Percentiles rank a stretch among this genome's conserved stretches.
These are phyloP conservation scores for Hirtodrosophila duncani DNA, from an alignment of 2,888 invertebrate genomes.

Conservation along the genomic window DNA sequence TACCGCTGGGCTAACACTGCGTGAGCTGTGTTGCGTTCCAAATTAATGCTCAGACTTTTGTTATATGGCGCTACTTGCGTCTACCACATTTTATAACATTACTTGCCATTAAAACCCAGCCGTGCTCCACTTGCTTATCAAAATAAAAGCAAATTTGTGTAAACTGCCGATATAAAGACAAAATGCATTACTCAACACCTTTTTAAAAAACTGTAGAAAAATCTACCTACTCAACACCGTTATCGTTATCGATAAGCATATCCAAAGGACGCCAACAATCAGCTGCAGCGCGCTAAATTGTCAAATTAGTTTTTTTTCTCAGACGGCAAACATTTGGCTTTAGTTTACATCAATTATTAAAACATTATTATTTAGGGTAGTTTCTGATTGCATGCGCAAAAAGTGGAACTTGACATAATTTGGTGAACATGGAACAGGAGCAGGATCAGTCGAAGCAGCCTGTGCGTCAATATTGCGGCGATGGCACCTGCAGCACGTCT, in stretches of 20 bases:
- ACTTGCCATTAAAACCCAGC: conserved; percentile 11
- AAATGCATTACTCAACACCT: no score
- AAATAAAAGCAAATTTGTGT: conserved; percentile 61
- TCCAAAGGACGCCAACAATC: conserved; percentile 56
- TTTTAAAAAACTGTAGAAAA: neutral
- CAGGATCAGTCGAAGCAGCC: conserved; percentile 59
- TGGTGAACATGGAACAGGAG: neutral
- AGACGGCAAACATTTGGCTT: no score
- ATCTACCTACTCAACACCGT: conserved; percentile 25
- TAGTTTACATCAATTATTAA: conserved; percentile 15
- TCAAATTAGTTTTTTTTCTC: no score
- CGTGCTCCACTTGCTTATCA: conserved; percentile 51
- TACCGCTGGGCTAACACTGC: no score
- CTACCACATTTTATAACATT: conserved; percentile 42
- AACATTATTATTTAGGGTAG: conserved; percentile 11
- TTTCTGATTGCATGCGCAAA: no score
- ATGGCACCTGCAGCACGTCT: conserved; percentile 36
- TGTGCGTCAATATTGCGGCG: conserved; percentile 42
- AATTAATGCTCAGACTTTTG: no score
- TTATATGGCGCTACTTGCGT: no score
- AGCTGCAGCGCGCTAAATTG: conserved; percentile 59
- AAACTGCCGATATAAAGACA: conserved; percentile 39
- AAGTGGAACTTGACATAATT: no score
- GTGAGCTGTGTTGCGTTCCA: no score
- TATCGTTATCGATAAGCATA: neutral